Conservation (phyloP, 2,113 vertebrate genomes). For the Manacus vitellinus region DNA sequence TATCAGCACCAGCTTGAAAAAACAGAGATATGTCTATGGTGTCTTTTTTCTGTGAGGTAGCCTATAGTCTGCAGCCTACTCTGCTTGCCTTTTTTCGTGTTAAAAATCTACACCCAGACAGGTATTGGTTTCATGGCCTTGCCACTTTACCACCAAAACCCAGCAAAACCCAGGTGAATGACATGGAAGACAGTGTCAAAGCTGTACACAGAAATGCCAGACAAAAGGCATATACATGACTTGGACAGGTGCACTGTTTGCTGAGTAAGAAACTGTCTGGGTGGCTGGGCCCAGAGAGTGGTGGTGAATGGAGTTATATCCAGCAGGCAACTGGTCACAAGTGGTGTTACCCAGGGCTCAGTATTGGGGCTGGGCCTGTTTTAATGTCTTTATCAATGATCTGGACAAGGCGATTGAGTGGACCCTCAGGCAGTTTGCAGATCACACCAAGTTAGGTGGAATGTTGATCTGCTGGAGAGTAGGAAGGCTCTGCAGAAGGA, state of each 20-base stretch:
- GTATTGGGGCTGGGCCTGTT: neutral
- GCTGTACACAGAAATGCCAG: neutral
- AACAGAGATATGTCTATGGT: neutral
- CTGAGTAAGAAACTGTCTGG: neutral
- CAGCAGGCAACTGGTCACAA: neutral
- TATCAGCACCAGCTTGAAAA: neutral
- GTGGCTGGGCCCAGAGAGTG: neutral
- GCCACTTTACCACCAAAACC: neutral
- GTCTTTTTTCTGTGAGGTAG: neutral
- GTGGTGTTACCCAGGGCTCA: neutral
- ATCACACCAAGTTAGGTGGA: neutral
- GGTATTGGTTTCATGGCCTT: neutral
- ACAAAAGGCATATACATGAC: too few relatives aligned
- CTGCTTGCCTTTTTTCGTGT: neutral
- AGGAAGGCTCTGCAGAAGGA: neutral
- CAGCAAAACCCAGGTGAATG: neutral
- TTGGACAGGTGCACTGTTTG: rapidly evolving
- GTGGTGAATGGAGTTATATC: neutral
- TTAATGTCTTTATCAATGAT: neutral
- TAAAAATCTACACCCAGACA: neutral
- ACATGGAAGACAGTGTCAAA: neutral
- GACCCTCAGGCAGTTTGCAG: neutral
- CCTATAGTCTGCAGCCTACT: neutral
- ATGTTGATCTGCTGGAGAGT: neutral
- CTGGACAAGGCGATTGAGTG: neutral